phyloP scores from a whole-genome alignment of 1,140 invertebrate species.

The Pogonomyrmex californicus region DNA sequence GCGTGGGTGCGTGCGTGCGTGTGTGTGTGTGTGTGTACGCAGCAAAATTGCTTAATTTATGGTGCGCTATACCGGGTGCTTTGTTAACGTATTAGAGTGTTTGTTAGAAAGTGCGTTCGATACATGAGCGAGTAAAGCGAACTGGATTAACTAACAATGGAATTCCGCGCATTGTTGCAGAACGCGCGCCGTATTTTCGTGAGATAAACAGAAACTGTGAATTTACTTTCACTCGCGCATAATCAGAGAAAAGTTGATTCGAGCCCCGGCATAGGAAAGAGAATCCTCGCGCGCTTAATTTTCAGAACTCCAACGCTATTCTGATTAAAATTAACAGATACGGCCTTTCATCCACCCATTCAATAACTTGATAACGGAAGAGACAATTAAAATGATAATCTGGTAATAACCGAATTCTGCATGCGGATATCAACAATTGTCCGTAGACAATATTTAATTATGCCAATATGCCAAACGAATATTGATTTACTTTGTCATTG shows the following conservation, averaged over 20 bases:
- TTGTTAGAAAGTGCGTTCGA: conserved; percentile 65
- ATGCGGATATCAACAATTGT: conserved; percentile 52
- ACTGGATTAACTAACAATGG: conserved; percentile 63
- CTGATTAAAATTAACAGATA: conserved; percentile 56
- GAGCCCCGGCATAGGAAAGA: neutral
- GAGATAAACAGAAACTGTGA: conserved; percentile 58
- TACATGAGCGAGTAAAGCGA: conserved; percentile 57
- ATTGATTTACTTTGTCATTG: conserved; percentile 47
- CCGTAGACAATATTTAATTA: conserved; percentile 54
- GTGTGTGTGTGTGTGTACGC: neutral
- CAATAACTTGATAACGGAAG: conserved; percentile 49
- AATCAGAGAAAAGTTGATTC: conserved; percentile 42
- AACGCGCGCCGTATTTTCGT: conserved; percentile 50
- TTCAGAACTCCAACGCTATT: conserved; percentile 34
- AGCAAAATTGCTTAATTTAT: conserved; percentile 63
- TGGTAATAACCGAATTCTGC: conserved; percentile 48
- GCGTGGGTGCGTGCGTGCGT: neutral
- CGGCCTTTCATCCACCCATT: conserved; percentile 14
- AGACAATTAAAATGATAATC: conserved; percentile 63
- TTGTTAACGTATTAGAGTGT: conserved; percentile 65
- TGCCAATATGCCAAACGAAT: conserved; percentile 31
- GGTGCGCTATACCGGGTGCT: conserved; percentile 32
- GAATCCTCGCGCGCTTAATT: conserved; percentile 35
- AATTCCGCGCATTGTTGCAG: conserved; percentile 55
- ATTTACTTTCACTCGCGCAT: conserved; percentile 60